Evolutionary conservation across 2,113 vertebrate species (phyloP).

Genomic region (Tinamus guttatus): DNA sequence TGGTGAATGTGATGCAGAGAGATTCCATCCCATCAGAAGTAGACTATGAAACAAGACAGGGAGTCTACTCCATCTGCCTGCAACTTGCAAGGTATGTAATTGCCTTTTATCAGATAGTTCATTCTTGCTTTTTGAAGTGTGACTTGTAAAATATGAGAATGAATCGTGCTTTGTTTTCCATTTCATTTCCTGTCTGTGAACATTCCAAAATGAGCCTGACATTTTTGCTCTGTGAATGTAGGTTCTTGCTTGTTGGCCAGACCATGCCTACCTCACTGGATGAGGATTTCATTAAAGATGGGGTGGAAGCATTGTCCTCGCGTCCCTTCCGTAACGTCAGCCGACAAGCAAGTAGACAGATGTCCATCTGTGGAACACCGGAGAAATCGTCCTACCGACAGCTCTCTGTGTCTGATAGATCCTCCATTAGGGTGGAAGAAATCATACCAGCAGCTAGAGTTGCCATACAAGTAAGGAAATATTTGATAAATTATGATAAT

Average conservation of each 20-base stretch:
- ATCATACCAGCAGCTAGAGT: constrained; percentile 97
- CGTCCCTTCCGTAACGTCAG: constrained; percentile 93
- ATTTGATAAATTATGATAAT: neutral
- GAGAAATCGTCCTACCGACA: constrained; percentile 96
- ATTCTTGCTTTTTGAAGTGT: neutral
- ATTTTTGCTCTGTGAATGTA: constrained; percentile 53
- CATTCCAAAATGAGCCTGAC: neutral
- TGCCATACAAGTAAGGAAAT: constrained; percentile 90
- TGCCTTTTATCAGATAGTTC: neutral
- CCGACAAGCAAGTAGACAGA: constrained; percentile 88
- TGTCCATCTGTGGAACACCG: constrained; percentile 95
- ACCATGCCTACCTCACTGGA: constrained; percentile 92
- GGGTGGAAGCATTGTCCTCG: constrained; percentile 91
- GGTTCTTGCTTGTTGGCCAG: constrained; percentile 96
- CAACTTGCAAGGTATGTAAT: constrained; percentile 91
- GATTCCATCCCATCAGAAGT: constrained; percentile 98
- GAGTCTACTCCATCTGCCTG: constrained; percentile 97
- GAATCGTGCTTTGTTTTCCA: neutral
- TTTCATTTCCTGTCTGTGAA: neutral
- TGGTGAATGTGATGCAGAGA: constrained; percentile 99
- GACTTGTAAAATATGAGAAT: neutral
- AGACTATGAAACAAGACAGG: constrained; percentile 98
- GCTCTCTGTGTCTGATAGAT: constrained; percentile 95
- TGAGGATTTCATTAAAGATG: constrained; percentile 91
- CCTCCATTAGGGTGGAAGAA: constrained; percentile 96